Conservation (phyloP, 2,888 invertebrate species). For the Andricus quercusramuli region DNA sequence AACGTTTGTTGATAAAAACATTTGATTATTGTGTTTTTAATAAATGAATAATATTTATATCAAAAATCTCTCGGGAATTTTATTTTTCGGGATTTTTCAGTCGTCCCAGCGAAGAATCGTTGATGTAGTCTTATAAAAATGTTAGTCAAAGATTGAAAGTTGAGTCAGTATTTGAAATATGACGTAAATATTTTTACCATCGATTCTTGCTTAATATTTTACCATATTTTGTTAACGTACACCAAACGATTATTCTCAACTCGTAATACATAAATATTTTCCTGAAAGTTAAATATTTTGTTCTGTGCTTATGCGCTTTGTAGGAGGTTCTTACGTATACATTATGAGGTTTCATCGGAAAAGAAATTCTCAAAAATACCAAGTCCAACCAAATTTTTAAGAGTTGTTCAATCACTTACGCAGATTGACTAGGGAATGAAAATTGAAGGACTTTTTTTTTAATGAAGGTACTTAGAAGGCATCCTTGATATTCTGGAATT, state of each 20-base stretch:
- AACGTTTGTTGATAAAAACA: too few relatives aligned
- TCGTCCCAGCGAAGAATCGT: not conserved
- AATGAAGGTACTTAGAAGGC: conserved; percentile 77
- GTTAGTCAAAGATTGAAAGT: not conserved
- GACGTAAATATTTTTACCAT: conserved; percentile 1
- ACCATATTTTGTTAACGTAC: conserved; percentile 16
- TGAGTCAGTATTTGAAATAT: not conserved
- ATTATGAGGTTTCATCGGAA: not conserved
- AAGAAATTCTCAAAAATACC: not conserved
- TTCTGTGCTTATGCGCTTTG: not conserved
- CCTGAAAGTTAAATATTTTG: conserved; percentile 20
- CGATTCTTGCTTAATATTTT: conserved; percentile 22
- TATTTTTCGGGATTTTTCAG: too few relatives aligned
- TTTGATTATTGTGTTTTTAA: too few relatives aligned
- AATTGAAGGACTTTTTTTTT: conserved; percentile 13
- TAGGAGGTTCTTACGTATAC: not conserved
- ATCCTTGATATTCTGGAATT: conserved; percentile 98
- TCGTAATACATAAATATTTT: conserved; percentile 33
- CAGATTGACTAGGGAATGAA: conserved; percentile 15
- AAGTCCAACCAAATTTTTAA: not conserved
- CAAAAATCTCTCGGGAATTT: too few relatives aligned
- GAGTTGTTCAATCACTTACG: conserved; percentile 18
- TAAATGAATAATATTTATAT: too few relatives aligned
- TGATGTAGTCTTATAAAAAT: not conserved
- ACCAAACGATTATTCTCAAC: conserved; percentile 35